Conservation (phyloP, 1,140 invertebrate species). For the Bombus vancouverensis region DNA sequence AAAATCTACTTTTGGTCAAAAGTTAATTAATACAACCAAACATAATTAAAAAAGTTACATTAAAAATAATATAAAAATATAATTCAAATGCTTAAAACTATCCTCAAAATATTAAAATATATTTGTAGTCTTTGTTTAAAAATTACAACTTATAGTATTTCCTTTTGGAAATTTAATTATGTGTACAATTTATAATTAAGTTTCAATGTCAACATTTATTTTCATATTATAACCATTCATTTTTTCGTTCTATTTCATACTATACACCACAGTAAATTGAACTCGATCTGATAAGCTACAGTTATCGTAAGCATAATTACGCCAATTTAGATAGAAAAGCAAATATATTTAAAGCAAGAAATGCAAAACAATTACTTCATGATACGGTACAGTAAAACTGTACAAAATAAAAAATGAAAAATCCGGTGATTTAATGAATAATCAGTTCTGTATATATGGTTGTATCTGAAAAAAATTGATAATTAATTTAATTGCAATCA, state of each 20-base stretch:
- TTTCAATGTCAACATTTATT: not conserved
- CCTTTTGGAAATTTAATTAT: not conserved
- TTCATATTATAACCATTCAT: not conserved
- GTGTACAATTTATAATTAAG: not conserved
- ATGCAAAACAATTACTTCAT: not conserved
- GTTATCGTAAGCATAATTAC: not conserved
- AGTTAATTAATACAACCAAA: not conserved
- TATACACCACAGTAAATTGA: not conserved
- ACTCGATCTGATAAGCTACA: not conserved
- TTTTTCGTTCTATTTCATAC: not conserved
- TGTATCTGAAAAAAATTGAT: not conserved
- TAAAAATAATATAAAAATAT: not conserved
- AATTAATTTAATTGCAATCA: not conserved
- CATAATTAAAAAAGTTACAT: not conserved
- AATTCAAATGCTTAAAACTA: not conserved
- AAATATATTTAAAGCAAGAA: not conserved
- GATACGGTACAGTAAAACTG: not conserved
- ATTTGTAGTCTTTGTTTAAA: not conserved
- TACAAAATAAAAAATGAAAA: slow-evolving; percentile 7
- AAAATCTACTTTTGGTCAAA: too few relatives aligned
- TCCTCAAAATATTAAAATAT: not conserved
- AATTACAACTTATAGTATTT: not conserved
- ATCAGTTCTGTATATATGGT: not conserved
- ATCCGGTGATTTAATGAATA: not conserved
- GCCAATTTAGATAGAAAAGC: not conserved